These are phyloP conservation scores for Clarias fuscus DNA, from an alignment of 2,797 vertebrate species.

Conservation along the genomic window DNA sequence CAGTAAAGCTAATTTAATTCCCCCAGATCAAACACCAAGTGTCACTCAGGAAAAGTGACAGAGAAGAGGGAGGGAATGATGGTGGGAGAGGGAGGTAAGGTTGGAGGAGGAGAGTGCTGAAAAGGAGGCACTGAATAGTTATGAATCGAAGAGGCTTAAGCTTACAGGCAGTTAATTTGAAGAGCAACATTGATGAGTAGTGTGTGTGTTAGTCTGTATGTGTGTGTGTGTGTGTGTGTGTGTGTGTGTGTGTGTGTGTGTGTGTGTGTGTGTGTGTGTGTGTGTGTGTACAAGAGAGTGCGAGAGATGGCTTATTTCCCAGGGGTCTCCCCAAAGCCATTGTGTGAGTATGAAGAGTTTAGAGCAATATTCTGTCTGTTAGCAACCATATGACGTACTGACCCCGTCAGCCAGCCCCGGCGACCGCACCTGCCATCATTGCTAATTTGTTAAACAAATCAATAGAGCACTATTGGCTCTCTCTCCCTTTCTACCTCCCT, in stretches of 20 bases:
- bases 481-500: slow-evolving; percentile 51
- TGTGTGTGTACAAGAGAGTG: slow-evolving; percentile 42
- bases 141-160: slow-evolving; percentile 80
- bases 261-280: slow-evolving; percentile 43
- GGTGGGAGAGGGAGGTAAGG: slow-evolving; percentile 41
- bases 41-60: slow-evolving; percentile 77
- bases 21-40: slow-evolving; percentile 73
- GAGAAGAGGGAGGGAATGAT: background rate
- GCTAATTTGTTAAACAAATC: slow-evolving; percentile 86
- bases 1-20: slow-evolving; percentile 83
- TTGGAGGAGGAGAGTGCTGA: slow-evolving; percentile 48
- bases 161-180: slow-evolving; percentile 84
- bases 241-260: slow-evolving; percentile 42
- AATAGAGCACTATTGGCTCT: slow-evolving; percentile 72
- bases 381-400: slow-evolving; percentile 79
- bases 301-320: slow-evolving; percentile 81
- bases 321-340: slow-evolving; percentile 79
- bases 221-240: slow-evolving; percentile 43
- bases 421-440: slow-evolving; percentile 79
- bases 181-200: slow-evolving; percentile 64
- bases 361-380: slow-evolving; percentile 84
- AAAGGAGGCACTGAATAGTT: slow-evolving; percentile 77
- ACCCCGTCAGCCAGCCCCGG: slow-evolving; percentile 67
- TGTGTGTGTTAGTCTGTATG: slow-evolving; percentile 1
- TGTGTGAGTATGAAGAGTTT: slow-evolving; percentile 83